Evolutionary conservation across 2,888 invertebrate species (phyloP).

Genomic region (Nasonia oneida): DNA sequence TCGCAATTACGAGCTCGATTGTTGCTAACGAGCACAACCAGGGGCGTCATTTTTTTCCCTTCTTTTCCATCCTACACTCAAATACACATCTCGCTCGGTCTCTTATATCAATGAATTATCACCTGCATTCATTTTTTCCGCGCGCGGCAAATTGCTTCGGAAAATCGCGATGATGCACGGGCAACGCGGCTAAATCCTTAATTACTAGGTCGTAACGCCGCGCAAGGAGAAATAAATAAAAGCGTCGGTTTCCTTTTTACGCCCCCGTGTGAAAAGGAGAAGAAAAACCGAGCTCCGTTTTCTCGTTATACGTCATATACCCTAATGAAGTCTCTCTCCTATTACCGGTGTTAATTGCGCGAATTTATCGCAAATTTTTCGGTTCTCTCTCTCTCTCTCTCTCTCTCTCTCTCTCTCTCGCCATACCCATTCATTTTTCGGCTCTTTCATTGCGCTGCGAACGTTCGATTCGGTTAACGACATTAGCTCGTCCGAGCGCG

Average conservation of each 20-base stretch:
- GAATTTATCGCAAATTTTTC: constrained; percentile 68
- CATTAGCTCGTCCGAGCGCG: background rate
- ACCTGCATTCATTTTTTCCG: background rate
- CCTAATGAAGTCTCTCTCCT: constrained; percentile 66
- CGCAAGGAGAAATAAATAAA: constrained; percentile 1
- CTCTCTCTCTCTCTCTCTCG: background rate
- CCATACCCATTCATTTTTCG: constrained; percentile 25
- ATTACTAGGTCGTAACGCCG: constrained; percentile 15
- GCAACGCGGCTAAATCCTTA: constrained; percentile 29
- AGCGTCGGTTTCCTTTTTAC: constrained; percentile 12
- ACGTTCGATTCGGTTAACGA: constrained; percentile 36
- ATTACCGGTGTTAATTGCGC: constrained; percentile 66
- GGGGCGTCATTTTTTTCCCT: constrained; percentile 20
- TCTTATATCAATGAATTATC: constrained; percentile 1
- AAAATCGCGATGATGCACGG: background rate
- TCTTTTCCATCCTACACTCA: background rate
- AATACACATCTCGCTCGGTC: background rate
- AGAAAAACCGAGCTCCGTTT: constrained; percentile 1
- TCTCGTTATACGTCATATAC: constrained; percentile 55
- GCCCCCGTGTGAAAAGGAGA: background rate
- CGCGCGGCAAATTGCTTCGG: background rate
- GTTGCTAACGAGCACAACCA: constrained; percentile 56
- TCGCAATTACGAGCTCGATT: constrained; percentile 58
- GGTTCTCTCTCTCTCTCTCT: constrained; percentile 29
- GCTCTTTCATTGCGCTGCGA: background rate